Conservation (phyloP, 2,888 invertebrate genomes). For the Macrophya alboannulata region DNA sequence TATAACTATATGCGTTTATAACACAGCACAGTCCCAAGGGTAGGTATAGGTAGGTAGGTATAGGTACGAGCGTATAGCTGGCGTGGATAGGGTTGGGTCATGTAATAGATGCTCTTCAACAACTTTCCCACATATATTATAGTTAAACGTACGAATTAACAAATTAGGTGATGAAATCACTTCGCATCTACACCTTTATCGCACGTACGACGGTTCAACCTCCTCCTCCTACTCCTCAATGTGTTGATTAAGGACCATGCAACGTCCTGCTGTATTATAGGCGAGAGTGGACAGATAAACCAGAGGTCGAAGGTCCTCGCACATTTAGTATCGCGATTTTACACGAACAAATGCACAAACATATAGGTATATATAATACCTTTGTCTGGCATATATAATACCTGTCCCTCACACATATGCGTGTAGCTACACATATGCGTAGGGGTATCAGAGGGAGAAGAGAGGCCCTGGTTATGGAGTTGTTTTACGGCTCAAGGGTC, state of each 20-base stretch:
- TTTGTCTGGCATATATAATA: background rate
- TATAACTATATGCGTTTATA: background rate
- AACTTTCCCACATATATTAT: slow-evolving; percentile 8
- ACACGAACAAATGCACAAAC: background rate
- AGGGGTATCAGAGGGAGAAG: background rate
- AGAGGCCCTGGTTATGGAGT: slow-evolving; percentile 53
- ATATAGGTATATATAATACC: background rate
- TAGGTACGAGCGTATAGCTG: background rate
- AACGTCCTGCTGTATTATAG: background rate
- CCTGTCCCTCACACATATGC: background rate
- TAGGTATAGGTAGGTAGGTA: background rate
- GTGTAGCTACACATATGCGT: background rate
- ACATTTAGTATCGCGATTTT: slow-evolving; percentile 23
- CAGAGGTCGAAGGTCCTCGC: slow-evolving; percentile 1
- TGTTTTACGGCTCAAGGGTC: slow-evolving; percentile 57
- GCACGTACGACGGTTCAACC: background rate
- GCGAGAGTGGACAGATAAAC: background rate
- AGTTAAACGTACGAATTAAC: slow-evolving; percentile 22
- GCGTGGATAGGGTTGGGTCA: background rate
- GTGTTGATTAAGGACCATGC: background rate
- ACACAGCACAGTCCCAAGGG: background rate
- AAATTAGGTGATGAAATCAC: slow-evolving; percentile 16
- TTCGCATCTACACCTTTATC: background rate
- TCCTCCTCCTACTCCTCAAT: background rate
- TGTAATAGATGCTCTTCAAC: slow-evolving; percentile 23